Conservation (phyloP, 2,113 vertebrate species). For the Progne subis region DNA sequence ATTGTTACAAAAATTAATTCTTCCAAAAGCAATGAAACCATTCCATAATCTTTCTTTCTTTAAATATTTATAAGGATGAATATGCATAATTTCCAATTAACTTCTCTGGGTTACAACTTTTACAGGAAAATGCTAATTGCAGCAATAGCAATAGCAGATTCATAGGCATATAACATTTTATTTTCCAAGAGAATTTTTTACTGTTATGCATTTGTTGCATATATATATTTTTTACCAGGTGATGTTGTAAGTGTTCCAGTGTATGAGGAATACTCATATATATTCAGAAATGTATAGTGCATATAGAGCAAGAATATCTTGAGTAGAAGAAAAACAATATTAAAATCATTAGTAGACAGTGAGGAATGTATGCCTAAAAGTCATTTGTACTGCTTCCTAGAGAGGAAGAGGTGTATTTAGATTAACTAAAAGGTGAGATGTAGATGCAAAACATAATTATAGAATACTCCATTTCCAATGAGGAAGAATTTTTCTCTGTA, state of each 20-base stretch:
- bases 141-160: neutral
- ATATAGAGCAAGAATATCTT: neutral
- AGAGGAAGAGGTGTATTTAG: neutral
- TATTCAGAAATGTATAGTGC: neutral
- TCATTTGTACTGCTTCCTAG: neutral
- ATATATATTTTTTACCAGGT: neutral
- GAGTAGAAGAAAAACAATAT: neutral
- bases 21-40: neutral
- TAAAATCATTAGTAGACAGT: neutral
- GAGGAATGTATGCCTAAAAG: neutral
- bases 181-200: neutral
- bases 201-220: neutral
- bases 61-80: conserved; percentile 54
- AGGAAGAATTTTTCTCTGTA: neutral
- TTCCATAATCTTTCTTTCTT: conserved; percentile 13
- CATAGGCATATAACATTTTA: neutral
- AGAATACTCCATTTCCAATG: neutral
- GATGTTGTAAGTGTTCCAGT: neutral
- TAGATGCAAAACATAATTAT: neutral
- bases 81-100: conserved; percentile 49
- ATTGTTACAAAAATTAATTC: neutral
- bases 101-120: neutral
- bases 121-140: conserved; percentile 18
- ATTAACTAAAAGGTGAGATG: neutral
- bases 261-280: neutral